Base-by-base conservation (phyloP, 1,140 invertebrate genomes). In the Drosophila gunungcola region DNA sequence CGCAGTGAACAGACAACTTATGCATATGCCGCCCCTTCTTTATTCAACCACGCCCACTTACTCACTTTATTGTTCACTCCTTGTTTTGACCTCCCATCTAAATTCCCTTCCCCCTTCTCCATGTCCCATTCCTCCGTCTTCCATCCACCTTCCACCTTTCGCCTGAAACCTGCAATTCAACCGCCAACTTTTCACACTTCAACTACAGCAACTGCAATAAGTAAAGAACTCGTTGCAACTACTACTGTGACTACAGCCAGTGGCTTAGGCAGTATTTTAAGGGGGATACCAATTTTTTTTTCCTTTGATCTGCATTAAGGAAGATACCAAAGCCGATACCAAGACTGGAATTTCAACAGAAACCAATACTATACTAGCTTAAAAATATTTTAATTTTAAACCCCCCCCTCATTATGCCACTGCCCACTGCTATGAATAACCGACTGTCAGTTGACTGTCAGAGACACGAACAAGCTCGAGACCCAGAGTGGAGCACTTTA, bases 101-200 rank as follows among this genome's bases (percentile, higher is more conserved):
- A 25, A n/a, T 10, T 34, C n/a, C 16, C 9, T 4, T 16, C n/a
- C 16, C 38, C 3, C 42, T 3, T 21, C 42, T 11, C 3, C 42
- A 7, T 21, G 2, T 11, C 11, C 29, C 29, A 4, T 32, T n/a
- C 6, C 48, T 10, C 2, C 4, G 4, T 11, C 49, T 12, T 27
- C 2, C 46, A 13, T 54, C 16, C 36, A 4, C 10, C n/a, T 12
- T 11, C 38, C 21, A 16, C 41, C 48, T 49, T 64, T 62, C 61
- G 38, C 46, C 41, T 38, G 38, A 29, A 48, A 77, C 83, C 78
- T 78, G 69, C 76, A 83, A 75, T 73, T 68, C 73, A 68, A 83
- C 69, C 72, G 74, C 61, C 55, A 86, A 86, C 83, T 88, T 86
- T 86, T 86, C 79, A 83, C 82, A 88, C 83, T 86, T 81, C 60